phyloP scores from a whole-genome alignment of 2,113 vertebrate genomes.

The Diglossa brunneiventris region DNA sequence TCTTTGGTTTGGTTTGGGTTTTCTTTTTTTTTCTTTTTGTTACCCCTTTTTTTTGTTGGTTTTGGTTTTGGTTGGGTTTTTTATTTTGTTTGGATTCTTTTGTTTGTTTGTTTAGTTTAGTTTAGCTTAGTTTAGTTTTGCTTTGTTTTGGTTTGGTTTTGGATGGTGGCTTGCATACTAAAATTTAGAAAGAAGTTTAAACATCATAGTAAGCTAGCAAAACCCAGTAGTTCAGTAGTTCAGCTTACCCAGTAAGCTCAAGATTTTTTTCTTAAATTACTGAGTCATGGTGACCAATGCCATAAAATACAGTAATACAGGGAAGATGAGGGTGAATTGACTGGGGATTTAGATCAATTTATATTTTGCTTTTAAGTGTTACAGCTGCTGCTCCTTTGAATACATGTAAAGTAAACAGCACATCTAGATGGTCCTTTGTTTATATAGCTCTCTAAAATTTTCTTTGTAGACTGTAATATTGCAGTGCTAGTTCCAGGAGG shows the following conservation, averaged over 20 bases:
- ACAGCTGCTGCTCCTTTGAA: not conserved
- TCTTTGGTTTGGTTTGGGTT: not conserved
- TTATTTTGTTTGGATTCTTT: not conserved
- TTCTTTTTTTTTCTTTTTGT: not conserved
- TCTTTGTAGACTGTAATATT: not conserved
- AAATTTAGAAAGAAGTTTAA: constrained; percentile 40
- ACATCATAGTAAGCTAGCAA: not conserved
- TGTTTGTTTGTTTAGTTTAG: not conserved
- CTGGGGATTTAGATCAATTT: not conserved
- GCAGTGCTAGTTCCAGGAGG: not conserved
- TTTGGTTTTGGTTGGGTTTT: not conserved
- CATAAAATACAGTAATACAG: not conserved
- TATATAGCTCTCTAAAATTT: not conserved
- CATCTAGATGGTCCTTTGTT: not conserved
- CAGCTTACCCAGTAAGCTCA: not conserved
- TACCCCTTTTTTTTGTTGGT: too few species aligned
- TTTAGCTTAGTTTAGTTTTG: not conserved
- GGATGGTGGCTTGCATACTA: not conserved
- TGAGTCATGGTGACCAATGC: not conserved
- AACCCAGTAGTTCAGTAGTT: constrained; percentile 25
- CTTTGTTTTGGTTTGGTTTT: not conserved
- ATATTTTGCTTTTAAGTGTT: not conserved
- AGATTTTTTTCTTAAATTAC: constrained; percentile 10
- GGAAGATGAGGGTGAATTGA: constrained; percentile 14
- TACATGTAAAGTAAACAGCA: not conserved